Evolutionary conservation across 53 echinoderm and acorn worm species (phyloP).

Genomic region (Patiria pectinifera): DNA sequence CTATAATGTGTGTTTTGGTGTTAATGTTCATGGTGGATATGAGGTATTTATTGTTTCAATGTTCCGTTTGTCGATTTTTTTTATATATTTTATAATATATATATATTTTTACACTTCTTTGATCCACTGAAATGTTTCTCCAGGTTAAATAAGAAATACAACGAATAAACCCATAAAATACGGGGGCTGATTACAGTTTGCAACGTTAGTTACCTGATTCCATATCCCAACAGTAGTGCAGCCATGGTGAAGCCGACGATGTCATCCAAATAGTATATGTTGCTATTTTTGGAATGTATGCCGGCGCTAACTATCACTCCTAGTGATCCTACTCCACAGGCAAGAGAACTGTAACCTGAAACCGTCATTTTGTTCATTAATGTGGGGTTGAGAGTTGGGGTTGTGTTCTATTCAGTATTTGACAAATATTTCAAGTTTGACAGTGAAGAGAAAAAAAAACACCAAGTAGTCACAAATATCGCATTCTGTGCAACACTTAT

Average conservation of each 20-base stretch:
- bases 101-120: too few relatives aligned
- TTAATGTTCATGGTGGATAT: too few relatives aligned
- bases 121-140: too few relatives aligned
- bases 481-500: too few relatives aligned
- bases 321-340: conserved; percentile 64
- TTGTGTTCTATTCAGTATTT: background rate
- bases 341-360: conserved; percentile 72
- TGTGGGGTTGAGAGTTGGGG: too few relatives aligned
- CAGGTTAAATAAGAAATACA: background rate
- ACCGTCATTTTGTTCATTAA: background rate
- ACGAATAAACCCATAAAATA: background rate
- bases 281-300: conserved; percentile 22
- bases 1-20: too few relatives aligned
- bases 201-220: conserved; percentile 54
- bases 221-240: conserved; percentile 54
- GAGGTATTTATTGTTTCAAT: too few relatives aligned
- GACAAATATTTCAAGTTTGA: background rate
- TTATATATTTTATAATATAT: background rate
- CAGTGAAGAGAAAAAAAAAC: background rate
- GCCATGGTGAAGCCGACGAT: conserved; percentile 54
- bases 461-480: too few relatives aligned
- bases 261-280: conserved; percentile 64
- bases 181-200: background rate
- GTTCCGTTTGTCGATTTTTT: too few relatives aligned
- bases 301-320: conserved; percentile 64